Evolutionary conservation across 2,888 invertebrate genomes (phyloP).

Genomic region (Argynnis bischoffii): DNA sequence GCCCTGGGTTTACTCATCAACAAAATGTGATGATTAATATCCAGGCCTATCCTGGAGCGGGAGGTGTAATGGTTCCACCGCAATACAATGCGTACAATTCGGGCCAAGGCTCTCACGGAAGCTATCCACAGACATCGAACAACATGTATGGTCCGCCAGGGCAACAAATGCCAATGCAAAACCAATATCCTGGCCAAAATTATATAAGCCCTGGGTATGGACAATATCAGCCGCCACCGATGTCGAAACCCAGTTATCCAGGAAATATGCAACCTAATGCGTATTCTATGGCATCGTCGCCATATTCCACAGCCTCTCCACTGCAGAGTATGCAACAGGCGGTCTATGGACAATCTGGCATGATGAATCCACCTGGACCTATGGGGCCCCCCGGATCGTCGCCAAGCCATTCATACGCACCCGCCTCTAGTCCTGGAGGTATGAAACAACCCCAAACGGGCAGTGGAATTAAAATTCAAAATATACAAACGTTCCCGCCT

Average conservation of each 20-base stretch:
- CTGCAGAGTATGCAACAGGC: slow-evolving; percentile 76
- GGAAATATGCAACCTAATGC: slow-evolving; percentile 53
- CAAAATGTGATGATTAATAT: slow-evolving; percentile 86
- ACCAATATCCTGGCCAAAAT: slow-evolving; percentile 55
- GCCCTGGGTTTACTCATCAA: slow-evolving; percentile 79
- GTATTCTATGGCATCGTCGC: slow-evolving; percentile 56
- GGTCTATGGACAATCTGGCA: slow-evolving; percentile 63
- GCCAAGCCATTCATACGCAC: slow-evolving; percentile 55
- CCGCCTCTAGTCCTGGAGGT: slow-evolving; percentile 62
- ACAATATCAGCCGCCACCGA: slow-evolving; percentile 58
- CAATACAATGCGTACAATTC: slow-evolving; percentile 70
- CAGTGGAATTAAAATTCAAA: slow-evolving; percentile 67
- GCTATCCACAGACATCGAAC: slow-evolving; percentile 56
- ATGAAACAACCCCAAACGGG: slow-evolving; percentile 57
- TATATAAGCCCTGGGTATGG: slow-evolving; percentile 62
- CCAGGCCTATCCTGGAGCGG: slow-evolving; percentile 83
- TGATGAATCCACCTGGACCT: slow-evolving; percentile 53
- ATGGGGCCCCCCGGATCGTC: slow-evolving; percentile 57
- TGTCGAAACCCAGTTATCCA: slow-evolving; percentile 64
- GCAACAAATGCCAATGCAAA: slow-evolving; percentile 52
- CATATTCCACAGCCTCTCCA: slow-evolving; percentile 64
- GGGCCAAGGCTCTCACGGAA: slow-evolving; percentile 69
- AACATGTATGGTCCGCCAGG: slow-evolving; percentile 68
- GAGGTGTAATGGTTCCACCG: slow-evolving; percentile 73
- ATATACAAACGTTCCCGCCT: slow-evolving; percentile 70